Conservation (phyloP, 2,888 invertebrate genomes). For the Galerucella calmariensis region DNA sequence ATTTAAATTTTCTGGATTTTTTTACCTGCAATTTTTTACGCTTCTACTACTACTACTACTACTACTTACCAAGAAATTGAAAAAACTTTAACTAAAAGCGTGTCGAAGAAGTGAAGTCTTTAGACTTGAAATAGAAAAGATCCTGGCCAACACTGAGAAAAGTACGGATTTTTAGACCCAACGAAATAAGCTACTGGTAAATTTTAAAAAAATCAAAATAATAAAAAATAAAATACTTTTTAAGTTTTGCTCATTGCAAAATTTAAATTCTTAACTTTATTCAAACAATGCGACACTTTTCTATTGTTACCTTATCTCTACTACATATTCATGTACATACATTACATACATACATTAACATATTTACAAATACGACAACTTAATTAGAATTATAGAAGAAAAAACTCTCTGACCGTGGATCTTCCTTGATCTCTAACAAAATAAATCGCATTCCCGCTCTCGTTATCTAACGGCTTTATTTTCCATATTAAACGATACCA, state of each 20-base stretch:
- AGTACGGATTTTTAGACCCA: too few species aligned
- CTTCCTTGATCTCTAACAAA: conserved; percentile 51
- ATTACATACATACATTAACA: neutral
- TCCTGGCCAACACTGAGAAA: too few species aligned
- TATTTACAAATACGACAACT: neutral
- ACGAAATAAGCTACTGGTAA: too few species aligned
- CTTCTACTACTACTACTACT: too few species aligned
- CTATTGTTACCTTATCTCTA: neutral
- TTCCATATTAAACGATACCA: neutral
- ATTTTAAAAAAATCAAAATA: too few species aligned
- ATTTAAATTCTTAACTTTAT: neutral
- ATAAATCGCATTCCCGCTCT: conserved; percentile 30
- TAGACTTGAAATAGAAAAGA: too few species aligned
- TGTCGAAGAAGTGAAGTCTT: too few species aligned
- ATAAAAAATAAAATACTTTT: too few species aligned
- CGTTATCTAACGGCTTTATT: conserved; percentile 25
- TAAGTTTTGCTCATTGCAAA: neutral
- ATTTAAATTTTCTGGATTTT: too few species aligned
- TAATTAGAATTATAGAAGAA: neutral
- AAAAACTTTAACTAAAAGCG: too few species aligned
- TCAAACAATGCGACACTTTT: neutral
- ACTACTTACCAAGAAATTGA: too few species aligned
- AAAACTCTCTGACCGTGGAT: conserved; percentile 47
- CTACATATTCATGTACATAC: neutral
- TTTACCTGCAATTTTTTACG: too few species aligned